Percentiles rank a stretch among this genome's conserved stretches.
phyloP scores from a whole-genome alignment of 2,113 vertebrate species.

The Neotragus moschatus region DNA sequence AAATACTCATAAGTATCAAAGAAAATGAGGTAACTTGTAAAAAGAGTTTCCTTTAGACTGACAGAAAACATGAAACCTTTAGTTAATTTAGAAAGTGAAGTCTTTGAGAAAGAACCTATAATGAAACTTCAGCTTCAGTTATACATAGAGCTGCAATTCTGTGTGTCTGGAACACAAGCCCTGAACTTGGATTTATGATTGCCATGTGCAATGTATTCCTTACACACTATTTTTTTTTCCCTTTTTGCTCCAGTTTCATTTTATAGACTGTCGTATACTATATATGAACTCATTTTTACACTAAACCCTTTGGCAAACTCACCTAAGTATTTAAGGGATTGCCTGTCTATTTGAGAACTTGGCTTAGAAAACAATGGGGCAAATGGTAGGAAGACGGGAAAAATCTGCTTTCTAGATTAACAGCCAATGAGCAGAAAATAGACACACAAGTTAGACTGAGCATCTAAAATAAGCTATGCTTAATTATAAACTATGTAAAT shows the following conservation, averaged over 20 bases:
- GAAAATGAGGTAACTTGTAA: background rate
- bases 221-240: background rate
- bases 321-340: constrained; percentile 52
- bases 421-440: constrained; percentile 55
- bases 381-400: constrained; percentile 57
- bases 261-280: constrained; percentile 46
- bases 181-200: constrained; percentile 5
- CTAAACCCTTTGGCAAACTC: constrained; percentile 62
- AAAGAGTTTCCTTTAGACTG: background rate
- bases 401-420: constrained; percentile 58
- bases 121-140: constrained; percentile 19
- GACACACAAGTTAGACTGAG: background rate
- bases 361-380: constrained; percentile 63
- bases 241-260: constrained; percentile 50
- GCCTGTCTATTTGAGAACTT: constrained; percentile 69
- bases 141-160: background rate
- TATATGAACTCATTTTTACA: constrained; percentile 38
- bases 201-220: constrained; percentile 33
- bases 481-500: constrained; percentile 50
- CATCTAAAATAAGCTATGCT: constrained; percentile 34
- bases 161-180: constrained; percentile 15
- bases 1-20: background rate
- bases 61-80: background rate
- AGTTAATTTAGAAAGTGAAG: constrained; percentile 24
- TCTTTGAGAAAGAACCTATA: background rate